Conservation (phyloP, 2,113 vertebrate genomes). For the Tenrec ecaudatus region DNA sequence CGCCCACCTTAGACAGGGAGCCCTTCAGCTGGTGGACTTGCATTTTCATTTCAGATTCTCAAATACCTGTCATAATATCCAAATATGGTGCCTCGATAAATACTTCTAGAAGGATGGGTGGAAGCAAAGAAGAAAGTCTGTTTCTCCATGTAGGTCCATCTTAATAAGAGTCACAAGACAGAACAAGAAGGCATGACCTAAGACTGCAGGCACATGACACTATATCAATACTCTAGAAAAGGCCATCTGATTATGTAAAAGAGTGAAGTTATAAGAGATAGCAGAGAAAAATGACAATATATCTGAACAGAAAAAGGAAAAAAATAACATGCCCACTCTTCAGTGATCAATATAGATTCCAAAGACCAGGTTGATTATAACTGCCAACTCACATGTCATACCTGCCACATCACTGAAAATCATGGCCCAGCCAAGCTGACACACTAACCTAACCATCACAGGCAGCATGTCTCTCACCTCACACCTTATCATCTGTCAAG, state of each 20-base stretch:
- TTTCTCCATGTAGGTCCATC: not conserved
- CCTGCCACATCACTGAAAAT: no score
- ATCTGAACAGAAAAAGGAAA: not conserved
- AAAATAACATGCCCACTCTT: not conserved
- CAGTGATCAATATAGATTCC: no score
- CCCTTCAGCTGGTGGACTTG: not conserved
- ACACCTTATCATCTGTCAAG: no score
- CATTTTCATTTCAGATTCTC: not conserved
- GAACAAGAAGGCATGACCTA: not conserved
- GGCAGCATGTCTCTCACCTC: no score
- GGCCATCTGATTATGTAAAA: not conserved
- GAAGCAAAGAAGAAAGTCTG: not conserved
- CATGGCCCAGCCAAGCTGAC: no score
- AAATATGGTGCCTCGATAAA: not conserved
- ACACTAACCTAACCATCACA: no score
- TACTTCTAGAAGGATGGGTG: no score
- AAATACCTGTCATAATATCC: not conserved
- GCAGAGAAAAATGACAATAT: not conserved
- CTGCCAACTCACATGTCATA: no score
- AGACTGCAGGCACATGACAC: not conserved
- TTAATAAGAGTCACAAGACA: not conserved
- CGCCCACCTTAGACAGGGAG: not conserved
- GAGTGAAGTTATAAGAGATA: not conserved
- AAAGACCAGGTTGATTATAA: no score
- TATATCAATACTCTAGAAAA: not conserved